A percentile compares a stretch with the other conserved stretches of the same genome.
Evolutionary conservation across 2,113 vertebrate genomes (phyloP).

Genomic region (Limnothrissa miodon): DNA sequence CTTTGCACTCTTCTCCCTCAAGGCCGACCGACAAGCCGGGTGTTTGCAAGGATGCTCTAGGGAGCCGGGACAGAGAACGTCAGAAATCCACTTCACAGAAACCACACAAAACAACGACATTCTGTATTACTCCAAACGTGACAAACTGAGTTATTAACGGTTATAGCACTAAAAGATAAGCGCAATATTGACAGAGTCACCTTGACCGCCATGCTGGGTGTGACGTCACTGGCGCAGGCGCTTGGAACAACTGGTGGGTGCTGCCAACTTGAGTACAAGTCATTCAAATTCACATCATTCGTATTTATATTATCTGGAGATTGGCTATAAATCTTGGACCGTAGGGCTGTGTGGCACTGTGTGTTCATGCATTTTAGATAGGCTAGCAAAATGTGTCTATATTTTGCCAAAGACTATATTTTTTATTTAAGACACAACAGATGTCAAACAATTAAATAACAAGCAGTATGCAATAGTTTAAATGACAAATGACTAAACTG

Average conservation of each 20-base stretch:
- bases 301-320: conserved; percentile 36
- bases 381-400: no score
- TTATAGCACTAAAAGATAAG: conserved; percentile 58
- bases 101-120: neutral
- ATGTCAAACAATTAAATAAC: neutral
- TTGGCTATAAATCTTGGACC: neutral
- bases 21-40: conserved; percentile 52
- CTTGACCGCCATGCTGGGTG: conserved; percentile 96
- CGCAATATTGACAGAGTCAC: conserved; percentile 83
- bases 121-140: conserved; percentile 19
- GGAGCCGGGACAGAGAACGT: conserved; percentile 7
- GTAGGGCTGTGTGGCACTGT: neutral
- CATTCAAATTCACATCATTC: neutral
- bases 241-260: conserved; percentile 40
- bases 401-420: no score
- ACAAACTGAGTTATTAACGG: conserved; percentile 33
- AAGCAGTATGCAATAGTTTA: neutral
- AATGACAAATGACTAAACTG: neutral
- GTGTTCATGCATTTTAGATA: neutral
- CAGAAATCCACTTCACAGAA: conserved; percentile 9
- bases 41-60: conserved; percentile 47
- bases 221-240: conserved; percentile 82
- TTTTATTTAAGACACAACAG: neutral
- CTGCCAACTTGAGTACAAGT: conserved; percentile 14
- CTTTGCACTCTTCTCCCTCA: conserved; percentile 22